phyloP scores from a whole-genome alignment of 2,797 vertebrate species.

The Pampus argenteus region DNA sequence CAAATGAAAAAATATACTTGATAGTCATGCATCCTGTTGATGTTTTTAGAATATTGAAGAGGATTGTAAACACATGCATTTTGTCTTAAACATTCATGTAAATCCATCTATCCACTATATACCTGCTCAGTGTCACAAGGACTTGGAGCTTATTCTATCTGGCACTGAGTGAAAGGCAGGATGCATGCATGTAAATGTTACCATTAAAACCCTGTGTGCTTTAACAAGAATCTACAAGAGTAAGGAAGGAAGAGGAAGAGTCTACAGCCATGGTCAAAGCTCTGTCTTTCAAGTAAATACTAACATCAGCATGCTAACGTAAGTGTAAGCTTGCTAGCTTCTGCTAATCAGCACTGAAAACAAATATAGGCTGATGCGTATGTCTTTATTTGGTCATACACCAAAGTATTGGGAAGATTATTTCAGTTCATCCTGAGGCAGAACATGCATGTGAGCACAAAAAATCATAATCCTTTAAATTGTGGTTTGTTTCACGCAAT shows the following conservation, averaged over 20 bases:
- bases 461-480: too few species aligned
- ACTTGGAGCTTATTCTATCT: not conserved
- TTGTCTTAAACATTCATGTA: constrained; percentile 2
- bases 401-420: too few species aligned
- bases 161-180: not conserved
- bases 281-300: not conserved
- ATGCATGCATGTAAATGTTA: not conserved
- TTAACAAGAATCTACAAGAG: not conserved
- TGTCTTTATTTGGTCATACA: not conserved
- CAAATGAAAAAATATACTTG: not conserved
- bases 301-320: not conserved
- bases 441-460: not conserved
- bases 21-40: not conserved
- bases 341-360: not conserved
- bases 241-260: too few species aligned
- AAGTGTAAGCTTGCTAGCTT: not conserved
- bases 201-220: not conserved
- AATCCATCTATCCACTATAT: not conserved
- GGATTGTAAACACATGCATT: not conserved
- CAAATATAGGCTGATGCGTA: not conserved
- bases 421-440: too few species aligned
- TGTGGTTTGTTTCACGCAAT: not conserved
- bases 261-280: not conserved
- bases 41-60: not conserved
- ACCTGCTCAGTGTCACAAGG: not conserved